A percentile compares a stretch with the other conserved stretches of the same genome.
phyloP scores from a whole-genome alignment of 2,888 invertebrate genomes.

The Sarcophaga caerulescens region DNA sequence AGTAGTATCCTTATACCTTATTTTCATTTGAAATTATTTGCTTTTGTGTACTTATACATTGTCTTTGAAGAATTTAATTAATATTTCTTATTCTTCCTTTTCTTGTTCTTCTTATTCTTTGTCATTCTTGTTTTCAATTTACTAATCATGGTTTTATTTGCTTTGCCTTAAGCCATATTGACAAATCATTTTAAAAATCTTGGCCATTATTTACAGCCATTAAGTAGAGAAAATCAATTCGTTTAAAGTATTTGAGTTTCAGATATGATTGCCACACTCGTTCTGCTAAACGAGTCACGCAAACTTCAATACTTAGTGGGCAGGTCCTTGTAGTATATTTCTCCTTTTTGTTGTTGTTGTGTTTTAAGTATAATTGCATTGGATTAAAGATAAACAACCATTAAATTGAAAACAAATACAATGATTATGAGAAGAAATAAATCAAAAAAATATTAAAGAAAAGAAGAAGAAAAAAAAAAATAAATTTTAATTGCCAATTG shows the following conservation, averaged over 20 bases:
- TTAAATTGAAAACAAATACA: background rate
- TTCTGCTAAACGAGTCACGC: no score
- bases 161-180: background rate
- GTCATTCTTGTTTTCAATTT: background rate
- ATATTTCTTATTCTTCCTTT: no score
- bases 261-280: no score
- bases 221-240: background rate
- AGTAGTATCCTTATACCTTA: no score
- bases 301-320: no score
- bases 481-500: no score
- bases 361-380: conserved; percentile 8
- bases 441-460: background rate
- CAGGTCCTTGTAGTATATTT: background rate
- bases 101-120: no score
- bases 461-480: background rate
- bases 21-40: no score
- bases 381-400: conserved; percentile 8
- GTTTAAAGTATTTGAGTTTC: background rate
- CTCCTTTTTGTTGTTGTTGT: background rate
- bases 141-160: background rate
- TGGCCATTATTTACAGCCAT: background rate
- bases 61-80: no score
- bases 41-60: no score
- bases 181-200: background rate
- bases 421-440: background rate